Conservation (phyloP, 2,888 invertebrate species). For the Tachina grossa region DNA sequence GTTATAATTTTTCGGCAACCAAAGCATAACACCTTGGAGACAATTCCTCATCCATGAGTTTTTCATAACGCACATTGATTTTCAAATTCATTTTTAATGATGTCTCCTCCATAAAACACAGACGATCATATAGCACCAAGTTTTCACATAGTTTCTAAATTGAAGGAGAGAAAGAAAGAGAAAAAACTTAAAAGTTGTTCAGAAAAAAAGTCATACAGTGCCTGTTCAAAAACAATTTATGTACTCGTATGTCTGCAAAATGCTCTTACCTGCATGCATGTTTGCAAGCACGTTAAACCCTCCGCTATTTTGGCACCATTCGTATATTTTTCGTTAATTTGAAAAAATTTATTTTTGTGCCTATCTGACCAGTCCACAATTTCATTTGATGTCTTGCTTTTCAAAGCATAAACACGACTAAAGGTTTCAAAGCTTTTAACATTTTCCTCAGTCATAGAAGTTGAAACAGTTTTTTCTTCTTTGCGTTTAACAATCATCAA, state of each 20-base stretch:
- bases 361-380: constrained; percentile 73
- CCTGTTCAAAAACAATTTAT: background rate
- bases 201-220: background rate
- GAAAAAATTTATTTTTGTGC: constrained; percentile 71
- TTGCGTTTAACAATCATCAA: constrained; percentile 71
- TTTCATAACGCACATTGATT: constrained; percentile 83
- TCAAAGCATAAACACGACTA: constrained; percentile 73
- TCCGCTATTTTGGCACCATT: constrained; percentile 79
- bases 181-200: background rate
- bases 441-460: background rate
- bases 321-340: constrained; percentile 73
- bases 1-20: constrained; percentile 83
- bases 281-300: constrained; percentile 82
- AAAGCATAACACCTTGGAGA: constrained; percentile 88
- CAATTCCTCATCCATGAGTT: constrained; percentile 85
- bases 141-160: constrained; percentile 85
- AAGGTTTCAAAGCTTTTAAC: constrained; percentile 71
- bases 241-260: background rate
- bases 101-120: constrained; percentile 83
- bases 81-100: constrained; percentile 79
- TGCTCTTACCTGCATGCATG: constrained; percentile 83
- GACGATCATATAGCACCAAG: constrained; percentile 84
- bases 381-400: constrained; percentile 69
- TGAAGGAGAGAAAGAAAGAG: background rate
- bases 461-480: constrained; percentile 20